Base-by-base conservation (phyloP, 1,140 invertebrate species). In the Leptopilina boulardi region DNA sequence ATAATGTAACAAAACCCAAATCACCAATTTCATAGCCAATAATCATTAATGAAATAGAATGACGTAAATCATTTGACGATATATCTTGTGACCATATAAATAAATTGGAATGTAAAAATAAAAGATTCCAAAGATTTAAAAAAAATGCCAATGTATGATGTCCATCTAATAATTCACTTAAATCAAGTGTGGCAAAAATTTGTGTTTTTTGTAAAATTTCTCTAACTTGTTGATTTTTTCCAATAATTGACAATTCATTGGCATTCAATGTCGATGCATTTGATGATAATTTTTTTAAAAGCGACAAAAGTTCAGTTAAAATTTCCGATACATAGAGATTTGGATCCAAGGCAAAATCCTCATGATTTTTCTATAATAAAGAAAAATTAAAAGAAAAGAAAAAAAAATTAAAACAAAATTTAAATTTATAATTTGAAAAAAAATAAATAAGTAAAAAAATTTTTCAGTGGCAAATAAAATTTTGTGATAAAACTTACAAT, bases 71-170 rank as follows among this genome's bases (percentile, higher is more conserved):
- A 41, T 85, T 83, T 2, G 81, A 41, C 9, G 87, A 80, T 6
- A 83, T 81, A 71, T 84, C 73, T 5, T 77, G 54, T 8, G 77
- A 71, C 88, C 87, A 89, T 21, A 87, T 34, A 30, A 74, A 80
- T 9, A 90, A 34, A 15, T 75, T 75, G 3, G 86, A 47, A 47
- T 90, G 89, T 18, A 89, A 30, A 70, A 89, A 87, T 78, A 91
- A 79, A 11, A 90, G 70, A 80, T 91, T 91, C 85, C 86, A 89
- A 3, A 87, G 71, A 74, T 91, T 91, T 4, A 89, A 51, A 30
- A 89, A 89, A 70, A 91, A 91, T 0, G 85, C 79, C 13, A 90
- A 74, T 0, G 89, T 90, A 54, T 91, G 88, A 70, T 90, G 78
- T 6, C 87, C 89, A 21, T 85, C 83, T 0, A 87, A 88, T 42